Conservation (phyloP, 1,140 invertebrate genomes). For the Metopolophium dirhodum region DNA sequence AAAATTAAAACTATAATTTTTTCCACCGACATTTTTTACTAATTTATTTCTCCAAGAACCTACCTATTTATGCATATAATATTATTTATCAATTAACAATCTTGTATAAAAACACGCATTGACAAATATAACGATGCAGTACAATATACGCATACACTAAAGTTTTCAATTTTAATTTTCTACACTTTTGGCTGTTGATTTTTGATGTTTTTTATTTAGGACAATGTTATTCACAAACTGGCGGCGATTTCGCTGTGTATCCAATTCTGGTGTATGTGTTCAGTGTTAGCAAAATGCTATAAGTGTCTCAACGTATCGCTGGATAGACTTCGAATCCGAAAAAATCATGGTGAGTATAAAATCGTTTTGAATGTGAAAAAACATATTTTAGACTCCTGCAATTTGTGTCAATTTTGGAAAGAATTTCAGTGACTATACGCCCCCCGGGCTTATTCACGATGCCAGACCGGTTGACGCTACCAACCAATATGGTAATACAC, state of each 20-base stretch:
- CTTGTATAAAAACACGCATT: not conserved
- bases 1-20: not conserved
- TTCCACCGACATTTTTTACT: not conserved
- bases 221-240: constrained; percentile 45
- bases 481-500: not conserved
- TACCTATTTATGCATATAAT: too few species aligned
- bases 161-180: not conserved
- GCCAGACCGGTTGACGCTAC: constrained; percentile 3
- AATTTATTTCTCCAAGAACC: not conserved
- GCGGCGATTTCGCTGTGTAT: constrained; percentile 45
- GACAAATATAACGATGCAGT: not conserved
- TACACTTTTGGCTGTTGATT: not conserved
- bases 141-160: not conserved
- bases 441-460: not conserved
- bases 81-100: too few species aligned
- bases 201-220: constrained; percentile 25
- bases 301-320: constrained; percentile 39
- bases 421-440: not conserved
- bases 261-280: constrained; percentile 52
- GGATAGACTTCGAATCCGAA: constrained; percentile 29
- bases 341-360: constrained; percentile 31
- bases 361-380: not conserved
- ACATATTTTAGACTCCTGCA: not conserved
- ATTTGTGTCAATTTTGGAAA: not conserved
- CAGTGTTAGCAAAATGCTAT: constrained; percentile 41